Conservation (phyloP, 2,797 vertebrate genomes). For the Pseudochaenichthys georgianus region DNA sequence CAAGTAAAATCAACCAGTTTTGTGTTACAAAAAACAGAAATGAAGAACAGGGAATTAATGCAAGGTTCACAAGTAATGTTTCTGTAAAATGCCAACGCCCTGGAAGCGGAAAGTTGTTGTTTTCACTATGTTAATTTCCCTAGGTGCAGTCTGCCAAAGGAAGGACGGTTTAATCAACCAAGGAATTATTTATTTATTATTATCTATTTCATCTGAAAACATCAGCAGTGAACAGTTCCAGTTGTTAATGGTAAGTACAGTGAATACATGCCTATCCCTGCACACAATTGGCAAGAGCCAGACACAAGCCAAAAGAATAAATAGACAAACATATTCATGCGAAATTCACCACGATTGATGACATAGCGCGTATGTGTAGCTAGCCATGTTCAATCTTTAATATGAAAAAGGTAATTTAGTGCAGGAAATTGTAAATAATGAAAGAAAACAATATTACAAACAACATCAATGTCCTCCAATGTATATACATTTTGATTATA, state of each 20-base stretch:
- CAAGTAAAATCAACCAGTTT: background rate
- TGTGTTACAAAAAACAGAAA: conserved; percentile 7
- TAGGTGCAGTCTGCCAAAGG: conserved; percentile 12
- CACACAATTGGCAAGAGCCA: background rate
- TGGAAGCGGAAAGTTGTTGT: background rate
- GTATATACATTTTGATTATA: too few relatives aligned
- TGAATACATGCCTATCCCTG: background rate
- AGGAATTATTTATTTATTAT: too few relatives aligned
- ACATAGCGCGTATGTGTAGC: conserved; percentile 1
- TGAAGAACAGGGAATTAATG: background rate
- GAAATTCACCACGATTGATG: background rate
- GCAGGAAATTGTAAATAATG: too few relatives aligned
- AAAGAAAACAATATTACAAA: too few relatives aligned
- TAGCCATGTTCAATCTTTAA: background rate
- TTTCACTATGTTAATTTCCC: conserved; percentile 16
- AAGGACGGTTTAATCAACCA: conserved; percentile 14
- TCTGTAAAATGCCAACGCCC: conserved; percentile 12
- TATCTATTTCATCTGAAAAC: conserved; percentile 11
- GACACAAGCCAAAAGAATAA: background rate
- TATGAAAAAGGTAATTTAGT: background rate
- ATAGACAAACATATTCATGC: conserved; percentile 10
- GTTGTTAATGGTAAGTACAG: background rate
- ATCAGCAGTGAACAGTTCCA: background rate
- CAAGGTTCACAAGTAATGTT: background rate
- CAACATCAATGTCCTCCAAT: too few relatives aligned